Base-by-base conservation (phyloP, 2,888 invertebrate genomes). In the Bellardia pandia region DNA sequence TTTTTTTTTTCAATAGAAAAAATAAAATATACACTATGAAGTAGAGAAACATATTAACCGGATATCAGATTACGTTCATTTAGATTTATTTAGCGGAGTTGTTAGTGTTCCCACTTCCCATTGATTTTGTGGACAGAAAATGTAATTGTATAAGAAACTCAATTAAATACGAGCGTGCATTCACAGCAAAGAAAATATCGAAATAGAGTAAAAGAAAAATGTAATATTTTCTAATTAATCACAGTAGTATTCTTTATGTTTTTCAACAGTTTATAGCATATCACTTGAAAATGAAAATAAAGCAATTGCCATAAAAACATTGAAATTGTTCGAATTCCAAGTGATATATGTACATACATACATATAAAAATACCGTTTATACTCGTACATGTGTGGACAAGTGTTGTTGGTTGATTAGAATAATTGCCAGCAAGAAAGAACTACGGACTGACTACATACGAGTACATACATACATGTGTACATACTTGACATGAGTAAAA, bases 1-100 rank as follows among this genome's bases (percentile, higher is more conserved):
- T n/a, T n/a, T n/a, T n/a, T 16, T 37, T 4, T 37, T 37, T 5
- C 37, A 37, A 37, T 37, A 62, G 14, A 62, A 30, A 13, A 30
- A 4, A 45, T 16, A 16, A 45, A 45, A 45, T 11, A 45, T 3
- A 45, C 2, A 37, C 4, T 37, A 37, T 3, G 7, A 4, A 64
- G 5, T 8, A 64, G 5, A 58, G 33, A 64, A 72, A 68, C 76
- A 77, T 87, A 85, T 82, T 78, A 82, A 85, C 68, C 87, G 87
- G 87, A 87, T 87, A 87, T 87, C 87, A 66, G 60, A 87, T 87
- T 85, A 87, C 87, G 81, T 84, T 77, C 77, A 85, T 84, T 74
- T 80, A 72, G 79, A 79, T 74, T 80, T 80, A 77, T 80, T 84
- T 77, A 60, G 3, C 37, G 30, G 3, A 6, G 11, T 66, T 40